phyloP scores from a whole-genome alignment of 1,140 invertebrate genomes.

The Dolichoris vasculosae region DNA sequence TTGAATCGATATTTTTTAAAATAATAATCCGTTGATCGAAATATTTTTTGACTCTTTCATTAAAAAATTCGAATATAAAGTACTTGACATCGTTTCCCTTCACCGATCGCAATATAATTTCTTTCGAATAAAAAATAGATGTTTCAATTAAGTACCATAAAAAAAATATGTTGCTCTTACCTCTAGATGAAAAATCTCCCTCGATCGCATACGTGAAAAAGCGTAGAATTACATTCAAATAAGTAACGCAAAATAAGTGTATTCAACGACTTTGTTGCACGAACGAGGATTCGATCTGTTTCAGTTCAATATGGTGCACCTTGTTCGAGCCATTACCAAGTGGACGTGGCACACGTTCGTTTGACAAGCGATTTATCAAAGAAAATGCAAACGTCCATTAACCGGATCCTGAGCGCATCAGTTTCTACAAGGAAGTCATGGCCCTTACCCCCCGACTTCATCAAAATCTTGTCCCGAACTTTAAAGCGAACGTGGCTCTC shows the following conservation, averaged over 20 bases:
- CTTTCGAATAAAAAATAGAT: too few relatives aligned
- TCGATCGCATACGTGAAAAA: neutral
- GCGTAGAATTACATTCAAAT: neutral
- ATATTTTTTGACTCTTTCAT: too few relatives aligned
- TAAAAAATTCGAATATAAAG: too few relatives aligned
- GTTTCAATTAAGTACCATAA: too few relatives aligned
- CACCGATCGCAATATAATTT: too few relatives aligned
- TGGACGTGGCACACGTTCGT: slow-evolving; percentile 44
- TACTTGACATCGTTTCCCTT: too few relatives aligned
- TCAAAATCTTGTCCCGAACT: neutral
- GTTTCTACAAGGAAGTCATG: neutral
- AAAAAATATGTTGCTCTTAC: too few relatives aligned
- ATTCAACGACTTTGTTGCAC: slow-evolving; percentile 17
- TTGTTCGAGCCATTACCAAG: slow-evolving; percentile 9
- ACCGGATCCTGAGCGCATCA: slow-evolving; percentile 14
- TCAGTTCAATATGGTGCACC: slow-evolving; percentile 4
- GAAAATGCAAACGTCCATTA: slow-evolving; percentile 56
- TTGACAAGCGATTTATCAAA: slow-evolving; percentile 62
- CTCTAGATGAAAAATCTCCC: neutral
- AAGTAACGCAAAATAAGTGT: neutral
- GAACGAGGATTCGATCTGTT: slow-evolving; percentile 10
- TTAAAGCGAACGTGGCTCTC: neutral
- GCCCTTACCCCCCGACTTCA: neutral
- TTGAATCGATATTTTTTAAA: too few relatives aligned
- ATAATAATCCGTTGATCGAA: too few relatives aligned